Percentiles rank a stretch among this genome's conserved stretches.
Conservation (phyloP, 2,113 vertebrate species). For the human region DNA sequence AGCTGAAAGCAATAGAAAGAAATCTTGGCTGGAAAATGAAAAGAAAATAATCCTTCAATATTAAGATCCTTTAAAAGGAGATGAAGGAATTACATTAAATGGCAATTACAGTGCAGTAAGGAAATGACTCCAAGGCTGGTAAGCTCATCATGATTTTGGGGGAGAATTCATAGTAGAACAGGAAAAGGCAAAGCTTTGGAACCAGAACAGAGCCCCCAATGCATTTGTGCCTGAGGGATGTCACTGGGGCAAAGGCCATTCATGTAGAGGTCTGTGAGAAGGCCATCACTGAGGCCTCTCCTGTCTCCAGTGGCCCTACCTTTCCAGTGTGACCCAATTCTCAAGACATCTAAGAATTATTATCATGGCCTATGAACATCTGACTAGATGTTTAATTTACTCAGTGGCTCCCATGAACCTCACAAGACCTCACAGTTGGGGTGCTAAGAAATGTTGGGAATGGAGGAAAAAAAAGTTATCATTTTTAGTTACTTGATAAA, state of each 20-base stretch:
- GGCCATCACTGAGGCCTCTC: background rate
- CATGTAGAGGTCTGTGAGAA: background rate
- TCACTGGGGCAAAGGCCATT: background rate
- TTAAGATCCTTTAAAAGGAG: slow-evolving; percentile 60
- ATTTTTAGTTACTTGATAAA: background rate
- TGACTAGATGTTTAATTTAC: background rate
- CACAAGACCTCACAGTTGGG: background rate
- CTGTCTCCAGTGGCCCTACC: background rate
- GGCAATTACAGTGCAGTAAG: slow-evolving; percentile 51
- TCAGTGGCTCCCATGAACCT: background rate
- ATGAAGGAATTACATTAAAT: slow-evolving; percentile 56
- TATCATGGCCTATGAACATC: background rate
- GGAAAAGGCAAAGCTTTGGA: background rate
- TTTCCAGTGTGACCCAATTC: background rate
- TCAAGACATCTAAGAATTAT: background rate
- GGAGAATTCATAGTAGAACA: background rate
- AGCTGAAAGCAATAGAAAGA: slow-evolving; percentile 58
- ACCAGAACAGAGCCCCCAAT: background rate
- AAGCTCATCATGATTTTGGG: slow-evolving; percentile 41
- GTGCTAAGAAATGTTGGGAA: background rate
- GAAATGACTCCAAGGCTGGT: slow-evolving; percentile 50
- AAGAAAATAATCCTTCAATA: slow-evolving; percentile 59
- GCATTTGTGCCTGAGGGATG: background rate
- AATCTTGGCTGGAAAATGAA: slow-evolving; percentile 46
- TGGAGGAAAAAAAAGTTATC: background rate